These are phyloP conservation scores for Dreissena rostriformis DNA, from an alignment of 1,140 invertebrate genomes.

Conservation along the genomic window DNA sequence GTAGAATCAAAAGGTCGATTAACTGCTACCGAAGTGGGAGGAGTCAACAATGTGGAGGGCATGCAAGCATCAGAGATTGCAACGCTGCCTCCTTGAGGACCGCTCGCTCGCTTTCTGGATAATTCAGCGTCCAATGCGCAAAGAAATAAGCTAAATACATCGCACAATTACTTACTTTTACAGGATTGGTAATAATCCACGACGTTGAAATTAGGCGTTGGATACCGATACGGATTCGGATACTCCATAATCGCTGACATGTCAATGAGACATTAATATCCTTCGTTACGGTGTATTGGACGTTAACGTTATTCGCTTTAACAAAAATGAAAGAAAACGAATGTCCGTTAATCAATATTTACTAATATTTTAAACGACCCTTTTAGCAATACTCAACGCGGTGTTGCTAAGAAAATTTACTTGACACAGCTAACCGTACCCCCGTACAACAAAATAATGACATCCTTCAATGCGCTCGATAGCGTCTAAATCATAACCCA, in stretches of 20 bases:
- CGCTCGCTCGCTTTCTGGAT: no score
- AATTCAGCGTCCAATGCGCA: no score
- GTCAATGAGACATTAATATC: background rate
- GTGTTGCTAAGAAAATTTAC: background rate
- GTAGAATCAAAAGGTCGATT: conserved; percentile 28
- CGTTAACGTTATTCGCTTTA: no score
- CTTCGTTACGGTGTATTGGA: no score
- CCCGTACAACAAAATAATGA: conserved; percentile 35
- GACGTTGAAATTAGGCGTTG: conserved; percentile 42
- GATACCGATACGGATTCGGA: conserved; percentile 36
- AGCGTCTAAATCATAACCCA: conserved; percentile 27
- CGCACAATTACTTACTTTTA: conserved; percentile 53
- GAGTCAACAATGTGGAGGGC: background rate
- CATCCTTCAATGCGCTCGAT: conserved; percentile 41
- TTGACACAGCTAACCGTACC: background rate
- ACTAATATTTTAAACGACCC: no score
- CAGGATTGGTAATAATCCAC: conserved; percentile 57
- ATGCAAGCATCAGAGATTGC: no score
- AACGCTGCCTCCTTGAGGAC: no score
- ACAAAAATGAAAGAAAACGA: no score
- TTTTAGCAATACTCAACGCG: no score
- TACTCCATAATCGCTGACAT: conserved; percentile 49
- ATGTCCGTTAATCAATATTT: no score
- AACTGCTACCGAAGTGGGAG: conserved; percentile 41
- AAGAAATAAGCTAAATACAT: conserved; percentile 18